Evolutionary conservation across 35 echinoderm and acorn worm genomes (phyloP).

Genomic region (Ophiothrix spiculata): DNA sequence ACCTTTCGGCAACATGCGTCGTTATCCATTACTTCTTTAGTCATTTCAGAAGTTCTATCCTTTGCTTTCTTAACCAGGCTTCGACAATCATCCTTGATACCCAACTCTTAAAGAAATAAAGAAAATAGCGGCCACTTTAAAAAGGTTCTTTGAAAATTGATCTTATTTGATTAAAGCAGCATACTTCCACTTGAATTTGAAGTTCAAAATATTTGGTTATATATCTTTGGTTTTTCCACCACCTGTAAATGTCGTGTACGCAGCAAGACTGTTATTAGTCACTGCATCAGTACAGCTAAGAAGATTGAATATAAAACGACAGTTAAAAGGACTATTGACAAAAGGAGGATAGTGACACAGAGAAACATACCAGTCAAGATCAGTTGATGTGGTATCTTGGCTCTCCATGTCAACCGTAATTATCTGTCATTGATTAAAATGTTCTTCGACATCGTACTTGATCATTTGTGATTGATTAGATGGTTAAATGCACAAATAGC

Average conservation of each 20-base stretch:
- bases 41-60: not conserved
- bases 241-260: not conserved
- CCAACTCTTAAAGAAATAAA: not conserved
- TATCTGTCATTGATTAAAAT: not conserved
- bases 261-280: not conserved
- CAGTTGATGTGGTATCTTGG: not conserved
- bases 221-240: not conserved
- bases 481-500: not conserved
- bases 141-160: not conserved
- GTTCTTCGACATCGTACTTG: not conserved
- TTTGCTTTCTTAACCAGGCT: not conserved
- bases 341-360: not conserved
- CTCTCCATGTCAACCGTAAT: not conserved
- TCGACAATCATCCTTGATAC: not conserved
- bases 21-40: not conserved
- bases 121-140: not conserved
- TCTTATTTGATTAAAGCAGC: not conserved
- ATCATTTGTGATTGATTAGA: not conserved
- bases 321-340: not conserved
- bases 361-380: not conserved
- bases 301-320: not conserved
- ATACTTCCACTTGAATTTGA: too few species aligned
- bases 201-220: too few species aligned
- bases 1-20: not conserved
- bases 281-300: not conserved